These are phyloP conservation scores for Drosophila sechellia DNA, from an alignment of 1,140 invertebrate species.

Conservation along the genomic window DNA sequence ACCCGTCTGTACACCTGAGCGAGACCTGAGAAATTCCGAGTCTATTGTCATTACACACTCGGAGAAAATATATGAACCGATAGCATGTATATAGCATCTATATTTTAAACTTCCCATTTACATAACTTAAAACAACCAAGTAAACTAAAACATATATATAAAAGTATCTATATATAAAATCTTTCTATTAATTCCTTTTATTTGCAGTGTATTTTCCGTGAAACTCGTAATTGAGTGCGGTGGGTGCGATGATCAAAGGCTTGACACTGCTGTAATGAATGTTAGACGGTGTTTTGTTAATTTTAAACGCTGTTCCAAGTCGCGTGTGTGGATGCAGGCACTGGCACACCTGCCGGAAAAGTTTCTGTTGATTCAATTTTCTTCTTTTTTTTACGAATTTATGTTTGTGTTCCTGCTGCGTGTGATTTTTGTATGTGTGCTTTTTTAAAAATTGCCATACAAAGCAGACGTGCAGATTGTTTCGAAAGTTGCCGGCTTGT, in stretches of 20 bases:
- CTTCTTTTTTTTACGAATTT: slow-evolving; percentile 36
- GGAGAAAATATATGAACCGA: background rate
- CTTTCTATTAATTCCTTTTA: background rate
- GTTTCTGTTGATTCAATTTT: slow-evolving; percentile 63
- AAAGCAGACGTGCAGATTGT: slow-evolving; percentile 70
- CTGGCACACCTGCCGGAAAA: slow-evolving; percentile 44
- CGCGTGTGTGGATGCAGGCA: slow-evolving; percentile 16
- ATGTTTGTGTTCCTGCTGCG: slow-evolving; percentile 37
- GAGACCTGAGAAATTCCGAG: background rate
- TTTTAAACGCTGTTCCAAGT: slow-evolving; percentile 54
- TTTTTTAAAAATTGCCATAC: slow-evolving; percentile 54
- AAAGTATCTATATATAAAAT: too few relatives aligned
- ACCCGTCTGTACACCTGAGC: background rate
- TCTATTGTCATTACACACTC: background rate
- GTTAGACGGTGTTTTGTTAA: slow-evolving; percentile 66
- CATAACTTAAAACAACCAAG: too few relatives aligned
- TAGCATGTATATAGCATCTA: too few relatives aligned
- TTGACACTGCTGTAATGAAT: slow-evolving; percentile 56
- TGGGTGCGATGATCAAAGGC: slow-evolving; percentile 65
- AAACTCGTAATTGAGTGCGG: slow-evolving; percentile 1
- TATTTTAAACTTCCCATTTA: too few relatives aligned
- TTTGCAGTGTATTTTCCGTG: background rate
- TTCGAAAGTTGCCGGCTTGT: slow-evolving; percentile 61
- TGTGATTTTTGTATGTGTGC: slow-evolving; percentile 29
- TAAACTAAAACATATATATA: background rate